Evolutionary conservation across 2,113 vertebrate genomes (phyloP), one percentile per base, ranked within the genome.

Genomic region (Rhagologus leucostigma): DNA sequence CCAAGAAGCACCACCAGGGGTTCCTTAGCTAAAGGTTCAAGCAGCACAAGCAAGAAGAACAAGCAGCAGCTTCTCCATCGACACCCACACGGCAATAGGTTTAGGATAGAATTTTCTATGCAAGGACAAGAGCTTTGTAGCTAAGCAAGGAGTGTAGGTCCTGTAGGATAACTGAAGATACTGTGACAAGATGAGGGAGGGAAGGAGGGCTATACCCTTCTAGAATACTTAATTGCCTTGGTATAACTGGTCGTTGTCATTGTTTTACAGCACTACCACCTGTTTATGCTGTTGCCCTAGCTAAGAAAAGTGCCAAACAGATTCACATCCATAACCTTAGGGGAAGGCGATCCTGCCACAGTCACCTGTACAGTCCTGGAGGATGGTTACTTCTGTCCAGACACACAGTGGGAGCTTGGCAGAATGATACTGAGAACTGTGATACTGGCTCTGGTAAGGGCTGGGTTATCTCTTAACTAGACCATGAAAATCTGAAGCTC

Each of bases 351-450:
- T 99, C 98, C 63, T 99, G 99, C 93, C 99, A 99, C 29, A 95
- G 98, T 56, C 97, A 98, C 85, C 79, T 98, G 62, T 99, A 99
- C 93, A 99, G 99, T 82, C 99, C 99, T 15, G 98, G 97, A 9
- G 99, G 99, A 49, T 99, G 99, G 99, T 96, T 99, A 56, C 97
- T 99, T 57, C 98, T 98, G 7, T 96, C 97, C 81, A 98, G 69
- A 94, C 96, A 98, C 94, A 94, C 81, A 3, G 62, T 98, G 12
- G 97, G 97, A 86, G 80, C 95, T 83, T 83, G 79, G 50, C 94
- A 93, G 17, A 98, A 98, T 63, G 89, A 35, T 73, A 98, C 97
- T 70, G 70, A 82, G 79, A 69, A 47, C 86, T 99, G 98, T 96
- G 97, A 99, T 75, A 97, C 98, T 78, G 96, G 95, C 96, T 97